A percentile compares a stretch with the other conserved stretches of the same genome.
Evolutionary conservation across 1,140 invertebrate species (phyloP).

Genomic region (Oedothorax gibbosus): DNA sequence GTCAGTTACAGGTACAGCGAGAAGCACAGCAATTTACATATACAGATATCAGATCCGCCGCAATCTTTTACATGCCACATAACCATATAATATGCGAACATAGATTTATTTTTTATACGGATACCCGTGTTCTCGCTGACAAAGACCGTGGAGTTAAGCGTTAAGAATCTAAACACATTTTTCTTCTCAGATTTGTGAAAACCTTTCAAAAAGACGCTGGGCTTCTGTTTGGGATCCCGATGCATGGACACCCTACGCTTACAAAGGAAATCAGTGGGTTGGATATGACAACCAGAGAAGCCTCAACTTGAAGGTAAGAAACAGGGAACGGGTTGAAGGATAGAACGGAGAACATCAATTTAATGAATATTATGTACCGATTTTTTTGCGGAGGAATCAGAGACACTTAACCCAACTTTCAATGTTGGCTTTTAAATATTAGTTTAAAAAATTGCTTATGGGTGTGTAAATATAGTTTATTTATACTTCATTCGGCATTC

Average conservation of each 20-base stretch:
- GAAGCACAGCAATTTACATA: no score
- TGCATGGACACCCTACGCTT: constrained; percentile 76
- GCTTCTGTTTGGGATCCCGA: constrained; percentile 53
- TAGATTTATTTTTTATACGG: no score
- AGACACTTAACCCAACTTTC: neutral
- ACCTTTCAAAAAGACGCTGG: no score
- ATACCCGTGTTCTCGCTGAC: no score
- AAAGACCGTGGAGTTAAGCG: no score
- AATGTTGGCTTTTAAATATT: neutral
- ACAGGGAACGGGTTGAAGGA: neutral
- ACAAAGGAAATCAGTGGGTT: constrained; percentile 77
- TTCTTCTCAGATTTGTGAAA: no score
- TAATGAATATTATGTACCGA: neutral
- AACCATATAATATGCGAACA: no score
- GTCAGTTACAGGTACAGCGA: no score
- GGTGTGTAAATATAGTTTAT: neutral
- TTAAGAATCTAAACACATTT: no score
- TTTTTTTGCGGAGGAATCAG: neutral
- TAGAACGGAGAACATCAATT: neutral
- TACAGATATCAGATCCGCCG: no score
- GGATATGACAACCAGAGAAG: constrained; percentile 79
- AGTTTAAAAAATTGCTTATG: neutral
- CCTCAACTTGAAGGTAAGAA: constrained; percentile 63
- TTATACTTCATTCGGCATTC: neutral
- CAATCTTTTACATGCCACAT: no score